Conservation (phyloP, 2,113 vertebrate species). For the Myotis lucifugus region DNA sequence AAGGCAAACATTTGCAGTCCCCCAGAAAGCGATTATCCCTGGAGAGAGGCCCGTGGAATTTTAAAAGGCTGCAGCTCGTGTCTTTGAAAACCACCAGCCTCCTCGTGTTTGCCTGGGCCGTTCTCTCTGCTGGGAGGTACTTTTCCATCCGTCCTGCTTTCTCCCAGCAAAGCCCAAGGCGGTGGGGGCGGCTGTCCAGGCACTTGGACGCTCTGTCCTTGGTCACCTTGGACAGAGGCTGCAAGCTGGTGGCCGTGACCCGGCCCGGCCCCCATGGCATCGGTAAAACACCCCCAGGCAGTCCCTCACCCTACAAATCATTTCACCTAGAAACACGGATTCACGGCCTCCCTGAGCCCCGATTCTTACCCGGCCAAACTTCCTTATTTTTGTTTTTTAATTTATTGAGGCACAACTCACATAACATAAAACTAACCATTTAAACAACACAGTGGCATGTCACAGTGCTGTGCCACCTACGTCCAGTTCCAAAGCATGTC, state of each 20-base stretch:
- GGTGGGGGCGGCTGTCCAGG: background rate
- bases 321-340: background rate
- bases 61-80: background rate
- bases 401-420: background rate
- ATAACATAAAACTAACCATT: background rate
- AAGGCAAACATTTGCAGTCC: background rate
- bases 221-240: background rate
- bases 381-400: background rate
- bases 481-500: background rate
- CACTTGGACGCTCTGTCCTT: background rate
- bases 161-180: background rate
- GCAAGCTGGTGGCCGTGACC: fast-evolving
- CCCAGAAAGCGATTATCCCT: background rate
- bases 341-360: fast-evolving
- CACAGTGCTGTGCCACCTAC: background rate
- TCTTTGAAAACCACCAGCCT: background rate
- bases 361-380: background rate
- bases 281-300: fast-evolving
- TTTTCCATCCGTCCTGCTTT: background rate
- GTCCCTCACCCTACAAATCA: fast-evolving
- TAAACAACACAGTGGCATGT: background rate
- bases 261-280: fast-evolving
- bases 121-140: background rate
- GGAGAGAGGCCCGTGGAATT: background rate
- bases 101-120: background rate